Conservation (phyloP, 1,140 invertebrate genomes). For the Zaprionus kolodkinae region DNA sequence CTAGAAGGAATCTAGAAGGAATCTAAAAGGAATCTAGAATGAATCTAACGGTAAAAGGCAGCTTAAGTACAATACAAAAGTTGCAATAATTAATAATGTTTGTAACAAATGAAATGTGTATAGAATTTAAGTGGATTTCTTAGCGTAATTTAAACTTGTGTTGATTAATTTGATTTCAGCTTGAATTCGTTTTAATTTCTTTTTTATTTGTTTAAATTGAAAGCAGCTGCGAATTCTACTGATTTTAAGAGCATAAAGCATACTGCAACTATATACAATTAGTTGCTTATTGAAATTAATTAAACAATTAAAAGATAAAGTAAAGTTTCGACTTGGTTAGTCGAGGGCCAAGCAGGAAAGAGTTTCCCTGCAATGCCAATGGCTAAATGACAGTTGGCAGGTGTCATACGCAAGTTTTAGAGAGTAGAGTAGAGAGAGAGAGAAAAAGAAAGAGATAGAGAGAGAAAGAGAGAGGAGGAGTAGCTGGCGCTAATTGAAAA, state of each 20-base stretch:
- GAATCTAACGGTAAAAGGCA: too few species aligned
- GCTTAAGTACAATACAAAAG: background rate
- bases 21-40: too few species aligned
- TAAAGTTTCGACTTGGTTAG: background rate
- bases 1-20: too few species aligned
- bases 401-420: slow-evolving; percentile 58
- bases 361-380: slow-evolving; percentile 24
- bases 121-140: too few species aligned
- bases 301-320: background rate
- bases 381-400: slow-evolving; percentile 29
- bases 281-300: background rate
- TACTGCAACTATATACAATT: too few species aligned
- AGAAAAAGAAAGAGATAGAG: background rate
- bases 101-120: too few species aligned
- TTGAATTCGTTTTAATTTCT: too few species aligned
- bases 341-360: background rate
- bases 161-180: background rate
- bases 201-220: too few species aligned
- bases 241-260: too few species aligned
- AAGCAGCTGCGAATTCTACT: too few species aligned
- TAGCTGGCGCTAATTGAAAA: slow-evolving; percentile 64
- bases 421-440: background rate
- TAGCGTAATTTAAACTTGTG: background rate
- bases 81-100: background rate
- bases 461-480: background rate